phyloP scores from a whole-genome alignment of 2,888 invertebrate species.

The Brachypterus glaber region DNA sequence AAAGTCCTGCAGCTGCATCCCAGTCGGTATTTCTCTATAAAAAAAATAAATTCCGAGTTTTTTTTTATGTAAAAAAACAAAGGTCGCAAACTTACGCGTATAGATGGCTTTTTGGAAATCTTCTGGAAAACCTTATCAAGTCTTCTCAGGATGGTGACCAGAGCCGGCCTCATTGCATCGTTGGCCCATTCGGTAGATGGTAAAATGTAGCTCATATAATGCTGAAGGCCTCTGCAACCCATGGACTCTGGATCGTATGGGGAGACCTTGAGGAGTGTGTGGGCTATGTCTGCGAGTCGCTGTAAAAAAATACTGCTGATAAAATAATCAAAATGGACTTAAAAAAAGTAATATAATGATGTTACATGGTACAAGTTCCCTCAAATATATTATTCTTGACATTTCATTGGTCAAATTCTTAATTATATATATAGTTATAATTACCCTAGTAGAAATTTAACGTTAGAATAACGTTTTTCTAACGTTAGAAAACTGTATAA shows the following conservation, averaged over 20 bases:
- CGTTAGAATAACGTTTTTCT: no score
- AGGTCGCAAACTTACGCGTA: conserved; percentile 49
- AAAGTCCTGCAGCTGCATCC: conserved; percentile 89
- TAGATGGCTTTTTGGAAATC: conserved; percentile 92
- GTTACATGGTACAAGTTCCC: conserved; percentile 1
- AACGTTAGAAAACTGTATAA: no score
- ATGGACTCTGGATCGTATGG: conserved; percentile 97
- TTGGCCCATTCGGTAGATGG: conserved; percentile 96
- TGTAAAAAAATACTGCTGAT: conserved; percentile 35
- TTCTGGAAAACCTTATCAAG: conserved; percentile 95
- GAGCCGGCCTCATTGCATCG: conserved; percentile 81
- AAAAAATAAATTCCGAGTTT: conserved; percentile 6
- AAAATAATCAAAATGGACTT: conserved; percentile 5
- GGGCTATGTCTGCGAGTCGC: conserved; percentile 94
- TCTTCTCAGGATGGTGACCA: conserved; percentile 82
- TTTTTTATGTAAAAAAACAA: background rate
- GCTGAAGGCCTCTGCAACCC: conserved; percentile 87
- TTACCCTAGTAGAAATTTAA: no score
- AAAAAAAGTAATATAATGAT: conserved; percentile 2
- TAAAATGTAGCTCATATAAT: conserved; percentile 85
- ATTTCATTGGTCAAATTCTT: no score
- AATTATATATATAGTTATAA: no score
- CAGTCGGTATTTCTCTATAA: conserved; percentile 86
- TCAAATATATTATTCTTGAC: no score
- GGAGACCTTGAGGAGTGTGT: conserved; percentile 91